phyloP scores from a whole-genome alignment of 2,888 invertebrate species.

The Lasioglossum figueresi region DNA sequence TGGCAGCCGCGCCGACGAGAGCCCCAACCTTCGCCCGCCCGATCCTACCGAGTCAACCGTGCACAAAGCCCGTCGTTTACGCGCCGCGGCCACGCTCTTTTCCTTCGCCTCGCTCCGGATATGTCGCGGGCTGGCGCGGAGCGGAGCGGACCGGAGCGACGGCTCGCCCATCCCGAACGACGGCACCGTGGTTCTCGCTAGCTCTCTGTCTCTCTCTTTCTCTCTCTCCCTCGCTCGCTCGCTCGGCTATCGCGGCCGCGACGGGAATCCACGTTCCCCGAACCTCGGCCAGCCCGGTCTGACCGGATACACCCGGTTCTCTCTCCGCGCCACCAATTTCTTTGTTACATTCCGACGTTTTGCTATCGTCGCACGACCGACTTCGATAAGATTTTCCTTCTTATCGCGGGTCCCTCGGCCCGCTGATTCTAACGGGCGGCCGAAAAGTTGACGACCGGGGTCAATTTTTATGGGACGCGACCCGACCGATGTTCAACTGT shows the following conservation, averaged over 20 bases:
- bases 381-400: conserved; percentile 49
- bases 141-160: conserved; percentile 20
- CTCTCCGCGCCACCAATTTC: conserved; percentile 46
- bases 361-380: conserved; percentile 10
- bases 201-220: not conserved
- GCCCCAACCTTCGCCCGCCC: conserved; percentile 22
- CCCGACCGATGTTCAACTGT: not conserved
- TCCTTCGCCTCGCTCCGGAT: conserved; percentile 61
- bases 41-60: conserved; percentile 8
- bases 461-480: not conserved
- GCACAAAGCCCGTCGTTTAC: conserved; percentile 22
- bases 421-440: not conserved
- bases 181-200: not conserved
- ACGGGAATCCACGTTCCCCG: conserved; percentile 60
- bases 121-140: conserved; percentile 52
- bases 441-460: not conserved
- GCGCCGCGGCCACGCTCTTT: conserved; percentile 43
- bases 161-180: conserved; percentile 17
- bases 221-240: not conserved
- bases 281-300: conserved; percentile 43
- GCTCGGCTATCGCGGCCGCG: conserved; percentile 51
- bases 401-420: conserved; percentile 30
- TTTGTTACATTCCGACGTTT: conserved; percentile 40
- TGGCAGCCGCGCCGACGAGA: not conserved
- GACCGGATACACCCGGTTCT: conserved; percentile 61